Base-by-base conservation (phyloP, 2,113 vertebrate species). In the Nyctibius bracteatus region DNA sequence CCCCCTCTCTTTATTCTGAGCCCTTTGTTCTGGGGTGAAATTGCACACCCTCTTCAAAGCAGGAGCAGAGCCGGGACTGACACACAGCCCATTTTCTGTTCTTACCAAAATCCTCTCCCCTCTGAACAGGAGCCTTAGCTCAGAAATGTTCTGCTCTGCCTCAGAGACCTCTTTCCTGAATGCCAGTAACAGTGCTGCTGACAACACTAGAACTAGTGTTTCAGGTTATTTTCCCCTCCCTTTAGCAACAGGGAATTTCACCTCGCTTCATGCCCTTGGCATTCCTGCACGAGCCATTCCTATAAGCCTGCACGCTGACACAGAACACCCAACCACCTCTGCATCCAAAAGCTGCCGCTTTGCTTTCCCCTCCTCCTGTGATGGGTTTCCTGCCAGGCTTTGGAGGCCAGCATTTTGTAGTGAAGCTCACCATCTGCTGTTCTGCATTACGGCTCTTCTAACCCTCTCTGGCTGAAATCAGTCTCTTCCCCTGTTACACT, bases 221-320 rank as follows among this genome's bases (percentile, higher is more conserved):
- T 65, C 58, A 27, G 44, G 41, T 54, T 58, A 15, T 21, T 88
- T 47, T 19, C 12, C 28, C 27, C 23, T 51, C 41, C 17, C 20
- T 51, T 74, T 23, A 30, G 23, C 70, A 57, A 44, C 1, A 2
- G 30, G 35, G 41, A 51, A 57, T 44, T 70, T 49, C 1, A 33
- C 17, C 54, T 43, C 2, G 1, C 54, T 37, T 49, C 59, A 15
- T 18, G 16, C 15, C 39, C 52, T 47, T 1, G 0, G 10, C 2
- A 0, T 46, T 65, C 51, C 28, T 39, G 13, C 11, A 17, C 23
- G 24, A 70, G 68, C 55, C 2, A 0, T 55, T 49, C 31, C 47
- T 24, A 16, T 3, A 1, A 27, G 57, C 39, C 79, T 21, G 30
- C 12, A 16, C 1, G 2, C n/a, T 22, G 18, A 20, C n/a, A 55